Base-by-base conservation (phyloP, 1,140 invertebrate genomes). In the Dendroctonus valens region DNA sequence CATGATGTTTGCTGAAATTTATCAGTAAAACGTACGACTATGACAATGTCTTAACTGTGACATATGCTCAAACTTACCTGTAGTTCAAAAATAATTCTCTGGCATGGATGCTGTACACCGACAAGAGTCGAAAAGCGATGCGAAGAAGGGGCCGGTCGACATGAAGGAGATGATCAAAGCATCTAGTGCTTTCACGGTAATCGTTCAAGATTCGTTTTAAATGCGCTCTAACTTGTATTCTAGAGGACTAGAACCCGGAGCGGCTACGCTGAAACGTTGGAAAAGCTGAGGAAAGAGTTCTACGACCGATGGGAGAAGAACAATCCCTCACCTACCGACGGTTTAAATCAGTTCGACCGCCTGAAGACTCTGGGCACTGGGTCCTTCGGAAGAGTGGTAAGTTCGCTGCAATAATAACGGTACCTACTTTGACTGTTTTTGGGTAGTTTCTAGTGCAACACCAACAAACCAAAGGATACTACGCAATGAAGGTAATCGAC, bases 401-500 rank as follows among this genome's bases (percentile, higher is more conserved):
- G 37, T 15, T 65, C 51, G 1, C 59, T 15, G 9, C 5, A 77
- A 0, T 61, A 75, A 0, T 79, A 82, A 38, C 6, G 14, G 1
- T 2, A 46, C 4, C 44, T 38, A 48, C 37, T 12, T 42, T 44
- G 11, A 41, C 37, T 52, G 9, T 52, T 7, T 54, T 3, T 52
- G 59, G 55, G 49, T 78, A 94, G 94, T 4, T 92, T 80, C 66
- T 78, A 81, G 74, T 94, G 83, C 75, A 93, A 88, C 77, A 94
- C 92, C 9, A 93, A 61, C 94, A 92, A 78, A 70, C 14, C 11
- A 77, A 88, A 79, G 75, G 81, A 70, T 94, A 84, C 74, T 94
- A 89, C 77, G 94, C 94, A 3, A 94, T 96, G 88, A 97, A 97
- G 83, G 88, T 94, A 67, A 78, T 97, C 69, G 89, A 91, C 70